Conservation (phyloP, 2,888 invertebrate species). For the Nemapogon koenigi region DNA sequence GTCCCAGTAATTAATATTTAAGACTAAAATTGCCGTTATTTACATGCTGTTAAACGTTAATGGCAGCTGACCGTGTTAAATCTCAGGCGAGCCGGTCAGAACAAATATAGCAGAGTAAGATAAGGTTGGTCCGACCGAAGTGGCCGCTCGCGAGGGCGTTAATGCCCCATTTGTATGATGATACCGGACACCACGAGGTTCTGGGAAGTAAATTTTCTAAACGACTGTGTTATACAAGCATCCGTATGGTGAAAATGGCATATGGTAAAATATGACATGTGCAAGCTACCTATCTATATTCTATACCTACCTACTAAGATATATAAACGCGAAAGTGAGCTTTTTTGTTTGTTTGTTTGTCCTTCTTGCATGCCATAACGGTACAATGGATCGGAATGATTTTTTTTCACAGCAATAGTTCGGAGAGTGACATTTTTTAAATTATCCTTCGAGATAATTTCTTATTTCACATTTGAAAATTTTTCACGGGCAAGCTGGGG, state of each 20-base stretch:
- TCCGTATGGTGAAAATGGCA: conserved; percentile 11
- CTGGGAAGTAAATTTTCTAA: conserved; percentile 24
- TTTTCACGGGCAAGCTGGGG: too few relatives aligned
- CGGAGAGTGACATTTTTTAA: too few relatives aligned
- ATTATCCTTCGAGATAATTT: too few relatives aligned
- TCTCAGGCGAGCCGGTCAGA: conserved; percentile 51
- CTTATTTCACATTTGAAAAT: too few relatives aligned
- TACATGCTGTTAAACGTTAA: conserved; percentile 26
- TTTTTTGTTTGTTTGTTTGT: too few relatives aligned
- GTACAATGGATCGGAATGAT: too few relatives aligned
- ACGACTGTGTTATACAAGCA: conserved; percentile 25
- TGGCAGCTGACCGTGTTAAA: conserved; percentile 54
- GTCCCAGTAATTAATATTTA: background rate
- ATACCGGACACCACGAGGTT: conserved; percentile 28
- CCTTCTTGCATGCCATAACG: too few relatives aligned
- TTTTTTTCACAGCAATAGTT: too few relatives aligned
- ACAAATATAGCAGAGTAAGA: conserved; percentile 61
- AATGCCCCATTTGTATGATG: conserved; percentile 63
- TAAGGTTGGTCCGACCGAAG: conserved; percentile 44
- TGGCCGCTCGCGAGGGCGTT: conserved; percentile 31
- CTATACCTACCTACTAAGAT: too few relatives aligned
- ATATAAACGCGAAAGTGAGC: too few relatives aligned
- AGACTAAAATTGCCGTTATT: background rate
- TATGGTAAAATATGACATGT: too few relatives aligned
- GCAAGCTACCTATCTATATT: too few relatives aligned